Evolutionary conservation across 30 jellyfish, hydroid and myxozoan genomes (phyloP).

Genomic region (Aurelia sp.): DNA sequence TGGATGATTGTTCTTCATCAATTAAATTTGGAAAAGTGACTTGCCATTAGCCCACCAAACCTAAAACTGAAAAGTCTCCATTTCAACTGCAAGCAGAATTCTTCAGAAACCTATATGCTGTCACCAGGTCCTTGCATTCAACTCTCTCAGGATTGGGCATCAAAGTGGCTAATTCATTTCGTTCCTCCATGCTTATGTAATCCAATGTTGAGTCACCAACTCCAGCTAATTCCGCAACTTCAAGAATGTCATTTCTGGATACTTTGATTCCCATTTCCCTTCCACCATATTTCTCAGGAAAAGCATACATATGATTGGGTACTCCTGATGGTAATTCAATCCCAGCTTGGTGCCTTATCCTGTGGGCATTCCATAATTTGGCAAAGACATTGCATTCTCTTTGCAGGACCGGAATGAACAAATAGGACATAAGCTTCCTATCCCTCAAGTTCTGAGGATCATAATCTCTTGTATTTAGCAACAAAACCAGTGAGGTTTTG

Average conservation of each 20-base stretch:
- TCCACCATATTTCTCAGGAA: conserved; percentile 68
- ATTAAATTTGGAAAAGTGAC: too few species aligned
- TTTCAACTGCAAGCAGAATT: conserved; percentile 28
- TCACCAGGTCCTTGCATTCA: conserved; percentile 48
- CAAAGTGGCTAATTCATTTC: conserved; percentile 41
- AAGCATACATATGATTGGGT: conserved; percentile 56
- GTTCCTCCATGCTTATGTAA: conserved; percentile 17
- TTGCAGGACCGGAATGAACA: conserved; percentile 58
- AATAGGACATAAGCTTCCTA: conserved; percentile 45
- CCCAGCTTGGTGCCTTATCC: conserved; percentile 50
- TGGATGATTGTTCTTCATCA: too few species aligned
- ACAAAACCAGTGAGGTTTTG: conserved; percentile 26
- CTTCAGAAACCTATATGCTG: conserved; percentile 41
- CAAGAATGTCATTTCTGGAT: conserved; percentile 39
- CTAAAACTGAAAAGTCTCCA: too few species aligned
- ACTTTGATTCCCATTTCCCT: conserved; percentile 43
- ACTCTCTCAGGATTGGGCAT: conserved; percentile 41
- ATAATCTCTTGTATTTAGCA: conserved; percentile 22
- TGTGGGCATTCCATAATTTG: conserved; percentile 60
- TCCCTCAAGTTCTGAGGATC: conserved; percentile 56
- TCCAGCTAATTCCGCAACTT: conserved; percentile 57
- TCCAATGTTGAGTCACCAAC: conserved; percentile 36
- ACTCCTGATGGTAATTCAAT: conserved; percentile 56
- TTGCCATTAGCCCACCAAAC: too few species aligned
- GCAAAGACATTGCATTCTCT: conserved; percentile 47